phyloP scores from a whole-genome alignment of 2,888 invertebrate species.

The Drosophila parthenogenetica region DNA sequence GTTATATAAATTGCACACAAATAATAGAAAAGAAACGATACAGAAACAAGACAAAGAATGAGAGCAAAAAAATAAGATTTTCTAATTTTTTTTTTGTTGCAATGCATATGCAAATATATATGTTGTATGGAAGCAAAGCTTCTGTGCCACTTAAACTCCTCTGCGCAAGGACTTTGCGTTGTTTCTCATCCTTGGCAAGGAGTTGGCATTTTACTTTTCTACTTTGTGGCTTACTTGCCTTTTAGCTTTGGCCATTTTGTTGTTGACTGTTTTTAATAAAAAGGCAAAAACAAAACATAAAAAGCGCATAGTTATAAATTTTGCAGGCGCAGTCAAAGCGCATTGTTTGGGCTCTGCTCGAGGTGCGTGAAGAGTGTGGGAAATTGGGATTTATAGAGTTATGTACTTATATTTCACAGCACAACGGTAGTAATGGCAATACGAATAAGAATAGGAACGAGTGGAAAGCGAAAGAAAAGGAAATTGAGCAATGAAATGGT shows the following conservation, averaged over 20 bases:
- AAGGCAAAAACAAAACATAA: conserved; percentile 49
- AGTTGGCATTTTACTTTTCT: conserved; percentile 78
- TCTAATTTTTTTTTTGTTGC: conserved; percentile 35
- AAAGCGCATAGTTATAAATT: conserved; percentile 77
- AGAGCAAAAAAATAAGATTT: conserved; percentile 45
- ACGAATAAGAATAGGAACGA: conserved; percentile 5
- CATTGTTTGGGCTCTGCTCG: conserved; percentile 59
- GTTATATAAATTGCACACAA: conserved; percentile 70
- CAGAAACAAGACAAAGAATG: not conserved
- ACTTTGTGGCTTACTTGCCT: conserved; percentile 79
- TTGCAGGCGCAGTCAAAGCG: conserved; percentile 69
- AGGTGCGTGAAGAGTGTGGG: conserved; percentile 39
- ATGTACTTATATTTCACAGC: conserved; percentile 35
- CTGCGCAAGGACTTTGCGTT: conserved; percentile 52
- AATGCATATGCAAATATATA: conserved; percentile 74
- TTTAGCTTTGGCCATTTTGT: conserved; percentile 73
- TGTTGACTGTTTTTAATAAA: conserved; percentile 76
- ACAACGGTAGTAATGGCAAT: conserved; percentile 18
- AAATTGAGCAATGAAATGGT: conserved; percentile 23
- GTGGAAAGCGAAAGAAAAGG: conserved; percentile 5
- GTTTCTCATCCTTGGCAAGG: conserved; percentile 52
- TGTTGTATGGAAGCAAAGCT: conserved; percentile 42
- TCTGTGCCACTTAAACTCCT: conserved; percentile 71
- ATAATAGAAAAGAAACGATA: conserved; percentile 32
- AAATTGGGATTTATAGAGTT: conserved; percentile 58